Base-by-base conservation (phyloP, 2,113 vertebrate genomes). In the Columba janthina region DNA sequence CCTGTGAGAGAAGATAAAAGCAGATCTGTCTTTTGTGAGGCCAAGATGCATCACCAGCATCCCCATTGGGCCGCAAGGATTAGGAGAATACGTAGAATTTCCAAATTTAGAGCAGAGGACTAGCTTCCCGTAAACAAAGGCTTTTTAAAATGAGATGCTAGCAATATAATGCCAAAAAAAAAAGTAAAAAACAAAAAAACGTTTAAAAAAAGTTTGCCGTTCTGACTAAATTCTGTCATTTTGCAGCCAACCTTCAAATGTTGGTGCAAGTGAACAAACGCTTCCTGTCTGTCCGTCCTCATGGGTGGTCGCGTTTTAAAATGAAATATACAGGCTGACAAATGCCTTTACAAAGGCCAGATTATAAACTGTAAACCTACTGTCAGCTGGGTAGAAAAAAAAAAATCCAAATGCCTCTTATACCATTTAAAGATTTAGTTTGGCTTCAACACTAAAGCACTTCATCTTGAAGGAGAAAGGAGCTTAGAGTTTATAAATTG, bases 351-450 rank as follows among this genome's bases (percentile, higher is more conserved):
- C 98, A 98, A 98, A 98, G 98, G 98, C 98, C 98, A 98, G 98
- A 99, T 98, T 98, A 98, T 98, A 98, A 98, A 99, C 98, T 99
- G 98, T 99, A 99, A 99, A 99, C 98, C 98, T 96, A 97, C 98
- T 98, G 98, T 98, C 98, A 98, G 98, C 98, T 97, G 98, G 98
- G 98, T 98, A 98, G 97, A 88, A 78, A 94, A 95, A 92, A 97
- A 98, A 97, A 93, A 88, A 67, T 82, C 96, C 83, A 96, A 98
- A 98, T 93, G 97, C 97, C 96, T 97, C 96, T 97, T 96, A 96
- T 94, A 96, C 98, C 98, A 96, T 97, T 97, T 97, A 97, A 95
- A 98, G 97, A 96, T 97, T 96, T 94, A 93, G 89, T 94, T 96
- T 97, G 97, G 97, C 97, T 94, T 80, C 90, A 78, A 93, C 90